Base-by-base conservation (phyloP, 2,888 invertebrate genomes). In the Calliphora vomitoria region DNA sequence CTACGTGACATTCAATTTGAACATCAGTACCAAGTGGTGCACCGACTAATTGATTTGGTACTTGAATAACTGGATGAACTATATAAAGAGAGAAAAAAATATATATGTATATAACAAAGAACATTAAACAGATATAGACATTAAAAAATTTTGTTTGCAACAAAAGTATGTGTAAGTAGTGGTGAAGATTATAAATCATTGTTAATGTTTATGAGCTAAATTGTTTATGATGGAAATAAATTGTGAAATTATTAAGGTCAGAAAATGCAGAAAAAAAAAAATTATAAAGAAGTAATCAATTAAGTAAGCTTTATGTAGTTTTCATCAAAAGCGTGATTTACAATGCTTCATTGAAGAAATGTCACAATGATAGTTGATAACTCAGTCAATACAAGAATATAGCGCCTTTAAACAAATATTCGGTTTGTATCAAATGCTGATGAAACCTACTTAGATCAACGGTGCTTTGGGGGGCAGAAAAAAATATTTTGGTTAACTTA, bases 51-150 rank as follows among this genome's bases (percentile, higher is more conserved):
- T 98, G 98, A 95, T 98, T 98, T 82, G 98, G 98, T 89, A 98
- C 98, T 94, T 97, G 97, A 92, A 98, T 98, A 91, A 97, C 97
- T 18, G 98, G 98, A 93, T 97, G 96, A 95, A 98, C 98, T 98
- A 95, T 82, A 92, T 91, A 69, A 58, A 86, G 74, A 78, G 64
- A 58, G 76, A 53, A 76, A 25, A 72, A 68, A 50, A 58, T n/a
- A 31, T 69, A 68, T n/a, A 71, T 20, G 31, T 50, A 8, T 38
- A 66, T 50, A 11, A 68, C 41, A 60, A 69, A 88, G 38, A 58
- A 88, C 82, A 88, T 79, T 44, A 62, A 79, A 68, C 20, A 75
- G 66, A 78, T 44, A 72, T 4, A 74, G 25, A 66, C 4, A 69
- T 71, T 60, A 25, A 18, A 75, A 82, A 68, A 35, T 25, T 25